Conservation (phyloP, 2,113 vertebrate genomes). For the Bothrops jararaca region DNA sequence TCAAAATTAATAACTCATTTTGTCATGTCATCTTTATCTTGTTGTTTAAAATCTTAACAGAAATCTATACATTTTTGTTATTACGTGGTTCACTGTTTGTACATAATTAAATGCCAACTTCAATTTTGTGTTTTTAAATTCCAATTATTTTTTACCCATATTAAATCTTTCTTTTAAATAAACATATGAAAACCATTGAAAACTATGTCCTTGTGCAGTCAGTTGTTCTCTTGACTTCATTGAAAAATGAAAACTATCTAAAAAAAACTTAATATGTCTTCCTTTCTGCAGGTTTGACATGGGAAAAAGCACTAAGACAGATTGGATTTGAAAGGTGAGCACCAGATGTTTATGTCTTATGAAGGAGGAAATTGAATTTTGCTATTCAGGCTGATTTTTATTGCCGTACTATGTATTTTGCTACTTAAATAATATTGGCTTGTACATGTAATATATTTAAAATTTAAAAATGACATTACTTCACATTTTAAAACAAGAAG, state of each 20-base stretch:
- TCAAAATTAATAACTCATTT: not conserved
- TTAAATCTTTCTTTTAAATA: not conserved
- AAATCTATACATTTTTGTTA: not conserved
- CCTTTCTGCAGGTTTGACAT: constrained; percentile 79
- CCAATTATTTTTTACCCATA: not conserved
- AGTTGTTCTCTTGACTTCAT: not conserved
- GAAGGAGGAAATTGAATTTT: not conserved
- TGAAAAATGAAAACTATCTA: not conserved
- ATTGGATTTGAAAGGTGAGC: constrained; percentile 97
- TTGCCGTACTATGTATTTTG: not conserved
- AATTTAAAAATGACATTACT: not conserved
- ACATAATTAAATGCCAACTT: not conserved
- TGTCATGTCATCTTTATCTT: not conserved
- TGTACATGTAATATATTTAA: not conserved
- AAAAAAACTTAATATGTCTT: constrained; percentile 29
- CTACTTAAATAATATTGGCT: not conserved
- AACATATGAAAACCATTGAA: not conserved
- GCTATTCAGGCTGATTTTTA: not conserved
- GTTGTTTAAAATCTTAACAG: not conserved
- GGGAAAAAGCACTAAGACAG: constrained; percentile 94
- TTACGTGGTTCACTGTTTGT: not conserved
- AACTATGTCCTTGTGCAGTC: not conserved
- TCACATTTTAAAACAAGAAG: not conserved
- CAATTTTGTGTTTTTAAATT: not conserved
- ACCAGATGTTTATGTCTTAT: constrained; percentile 6